These are phyloP conservation scores for Tachina lurida DNA, from an alignment of 2,888 invertebrate genomes.

Conservation along the genomic window DNA sequence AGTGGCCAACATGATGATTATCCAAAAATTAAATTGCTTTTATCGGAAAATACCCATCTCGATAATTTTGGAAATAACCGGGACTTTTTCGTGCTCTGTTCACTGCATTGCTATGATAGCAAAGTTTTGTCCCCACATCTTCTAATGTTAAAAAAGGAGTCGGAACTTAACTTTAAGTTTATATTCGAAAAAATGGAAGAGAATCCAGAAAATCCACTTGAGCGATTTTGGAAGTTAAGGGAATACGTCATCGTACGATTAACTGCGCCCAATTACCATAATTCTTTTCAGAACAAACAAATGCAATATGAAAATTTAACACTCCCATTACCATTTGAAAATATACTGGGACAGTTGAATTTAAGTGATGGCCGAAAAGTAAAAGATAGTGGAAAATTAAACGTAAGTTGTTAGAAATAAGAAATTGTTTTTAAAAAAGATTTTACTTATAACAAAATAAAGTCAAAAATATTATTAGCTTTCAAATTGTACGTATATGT, in stretches of 20 bases:
- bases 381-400: conserved; percentile 19
- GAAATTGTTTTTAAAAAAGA: too few species aligned
- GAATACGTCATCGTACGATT: conserved; percentile 55
- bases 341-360: conserved; percentile 21
- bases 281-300: conserved; percentile 23
- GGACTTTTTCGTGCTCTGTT: conserved; percentile 54
- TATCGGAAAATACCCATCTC: conserved; percentile 18
- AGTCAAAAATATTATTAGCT: too few species aligned
- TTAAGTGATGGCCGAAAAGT: neutral
- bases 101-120: conserved; percentile 26
- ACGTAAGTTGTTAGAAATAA: conserved; percentile 32
- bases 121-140: conserved; percentile 46
- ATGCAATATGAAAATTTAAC: neutral
- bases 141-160: conserved; percentile 23
- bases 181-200: conserved; percentile 50
- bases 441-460: too few species aligned
- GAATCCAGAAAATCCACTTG: neutral
- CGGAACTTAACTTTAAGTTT: conserved; percentile 2
- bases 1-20: conserved; percentile 41
- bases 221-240: conserved; percentile 30
- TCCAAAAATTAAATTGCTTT: conserved; percentile 36
- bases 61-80: conserved; percentile 43
- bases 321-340: conserved; percentile 21
- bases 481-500: too few species aligned
- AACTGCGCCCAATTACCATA: neutral